Evolutionary conservation across 2,113 vertebrate genomes (phyloP), one percentile per base, ranked within the genome.

Genomic region (Neodon shergylaensis): DNA sequence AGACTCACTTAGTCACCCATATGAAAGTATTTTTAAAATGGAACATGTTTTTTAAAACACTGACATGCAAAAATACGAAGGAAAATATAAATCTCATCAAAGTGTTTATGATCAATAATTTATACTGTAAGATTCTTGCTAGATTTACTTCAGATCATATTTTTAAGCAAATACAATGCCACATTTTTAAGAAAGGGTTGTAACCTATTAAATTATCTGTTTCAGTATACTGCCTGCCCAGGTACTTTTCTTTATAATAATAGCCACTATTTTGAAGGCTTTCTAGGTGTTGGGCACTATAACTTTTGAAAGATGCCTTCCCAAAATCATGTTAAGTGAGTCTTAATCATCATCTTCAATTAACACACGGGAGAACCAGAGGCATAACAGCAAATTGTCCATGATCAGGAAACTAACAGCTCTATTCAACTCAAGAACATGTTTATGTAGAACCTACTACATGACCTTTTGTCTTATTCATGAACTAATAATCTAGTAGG

Each of bases 131-230:
- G 16, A 86, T 63, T 91, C 52, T 91, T 89, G 28, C 13, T 86
- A 72, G 28, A 21, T 58, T 91, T 93, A 31, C n/a, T 91, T 90
- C 91, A 90, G 88, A 95, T 52, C 4, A 81, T 49, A 4, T 88
- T 58, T 86, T 72, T 63, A 31, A 52, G 11, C 22, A 95, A 94
- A 81, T 47, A 84, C 77, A 93, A 86, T 49, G 7, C 66, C 14
- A 83, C 22, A 63, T 94, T 54, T 88, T 87, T 82, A 88, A 94
- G 77, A 95, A 77, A 91, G 5, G 19, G 42, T 6, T 87, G 58
- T 31, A 84, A 16, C 4, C 24, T 52, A 66, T 21, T 92, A 12
- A 83, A 26, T 94, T 90, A 13, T 3, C 24, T 92, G 31, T 79
- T 92, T 54, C 19, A 61, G 22, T 22, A 44, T 81, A 88, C 4